phyloP scores from a whole-genome alignment of 2,888 invertebrate genomes.

The Ochropacha duplaris region DNA sequence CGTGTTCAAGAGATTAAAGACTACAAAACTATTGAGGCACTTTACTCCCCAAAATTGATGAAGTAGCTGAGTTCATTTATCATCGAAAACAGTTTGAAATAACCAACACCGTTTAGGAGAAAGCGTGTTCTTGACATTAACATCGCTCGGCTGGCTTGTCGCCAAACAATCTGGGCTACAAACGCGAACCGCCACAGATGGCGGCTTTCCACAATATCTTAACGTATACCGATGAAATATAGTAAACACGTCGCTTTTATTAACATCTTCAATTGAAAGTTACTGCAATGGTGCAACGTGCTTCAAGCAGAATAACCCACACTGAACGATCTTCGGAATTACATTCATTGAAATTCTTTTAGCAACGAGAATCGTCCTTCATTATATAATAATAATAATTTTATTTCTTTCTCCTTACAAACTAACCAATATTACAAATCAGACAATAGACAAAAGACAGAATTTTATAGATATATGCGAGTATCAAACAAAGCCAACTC shows the following conservation, averaged over 20 bases:
- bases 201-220: slow-evolving; percentile 18
- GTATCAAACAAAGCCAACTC: too few species aligned
- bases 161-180: slow-evolving; percentile 20
- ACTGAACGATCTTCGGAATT: too few species aligned
- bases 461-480: too few species aligned
- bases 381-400: background rate
- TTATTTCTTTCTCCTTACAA: too few species aligned
- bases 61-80: background rate
- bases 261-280: background rate
- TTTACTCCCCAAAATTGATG: background rate
- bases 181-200: slow-evolving; percentile 31
- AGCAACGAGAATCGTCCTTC: background rate
- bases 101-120: slow-evolving; percentile 12
- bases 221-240: slow-evolving; percentile 30
- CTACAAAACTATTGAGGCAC: background rate
- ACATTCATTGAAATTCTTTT: background rate
- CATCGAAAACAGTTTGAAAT: background rate
- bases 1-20: background rate
- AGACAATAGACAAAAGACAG: too few species aligned
- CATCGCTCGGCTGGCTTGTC: slow-evolving; percentile 25
- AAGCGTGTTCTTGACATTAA: slow-evolving; percentile 41
- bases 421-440: too few species aligned
- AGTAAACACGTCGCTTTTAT: background rate
- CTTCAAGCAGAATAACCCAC: background rate
- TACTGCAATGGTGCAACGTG: background rate